phyloP scores from a whole-genome alignment of 1,140 invertebrate species.

The Cherax destructor region DNA sequence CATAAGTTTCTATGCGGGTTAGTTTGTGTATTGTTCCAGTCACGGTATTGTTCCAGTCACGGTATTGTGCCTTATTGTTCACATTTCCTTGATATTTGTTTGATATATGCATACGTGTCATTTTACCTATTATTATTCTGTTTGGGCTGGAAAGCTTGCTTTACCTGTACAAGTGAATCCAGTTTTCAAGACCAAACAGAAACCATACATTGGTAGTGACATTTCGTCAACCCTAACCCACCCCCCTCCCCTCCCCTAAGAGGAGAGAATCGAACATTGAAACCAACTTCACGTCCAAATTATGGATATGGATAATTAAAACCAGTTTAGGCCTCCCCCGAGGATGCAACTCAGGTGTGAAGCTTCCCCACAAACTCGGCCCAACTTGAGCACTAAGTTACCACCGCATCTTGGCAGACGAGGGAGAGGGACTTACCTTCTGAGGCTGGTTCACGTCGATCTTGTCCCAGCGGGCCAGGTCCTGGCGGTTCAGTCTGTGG shows the following conservation, averaged over 20 bases:
- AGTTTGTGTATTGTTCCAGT: too few relatives aligned
- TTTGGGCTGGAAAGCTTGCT: too few relatives aligned
- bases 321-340: constrained; percentile 23
- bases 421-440: constrained; percentile 42
- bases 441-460: constrained; percentile 50
- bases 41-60: background rate
- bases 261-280: background rate
- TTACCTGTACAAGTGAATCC: too few relatives aligned
- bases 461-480: constrained; percentile 43
- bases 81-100: too few relatives aligned
- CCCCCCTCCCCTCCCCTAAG: background rate
- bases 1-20: too few relatives aligned
- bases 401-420: background rate
- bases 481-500: constrained; percentile 31
- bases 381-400: background rate
- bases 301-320: constrained; percentile 33
- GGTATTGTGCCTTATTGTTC: background rate
- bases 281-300: constrained; percentile 32
- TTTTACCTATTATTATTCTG: too few relatives aligned
- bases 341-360: constrained; percentile 10
- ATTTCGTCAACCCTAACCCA: too few relatives aligned
- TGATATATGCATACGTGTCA: too few relatives aligned
- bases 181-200: too few relatives aligned
- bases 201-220: too few relatives aligned
- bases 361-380: background rate